phyloP scores from a whole-genome alignment of 2,113 vertebrate species.

The Mirounga angustirostris region DNA sequence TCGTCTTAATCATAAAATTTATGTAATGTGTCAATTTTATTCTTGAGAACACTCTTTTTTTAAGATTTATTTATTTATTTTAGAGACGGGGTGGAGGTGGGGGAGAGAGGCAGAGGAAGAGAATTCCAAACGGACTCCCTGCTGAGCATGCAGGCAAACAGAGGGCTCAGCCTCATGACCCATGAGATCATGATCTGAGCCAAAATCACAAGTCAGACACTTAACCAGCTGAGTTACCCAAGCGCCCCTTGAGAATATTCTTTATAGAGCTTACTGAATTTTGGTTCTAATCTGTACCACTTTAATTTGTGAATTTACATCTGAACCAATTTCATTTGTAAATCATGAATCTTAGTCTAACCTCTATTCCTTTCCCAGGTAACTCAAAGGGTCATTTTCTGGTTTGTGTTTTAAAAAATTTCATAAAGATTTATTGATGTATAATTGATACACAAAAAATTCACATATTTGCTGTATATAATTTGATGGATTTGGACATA shows the following conservation, averaged over 20 bases:
- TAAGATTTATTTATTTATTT: neutral
- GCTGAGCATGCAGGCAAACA: neutral
- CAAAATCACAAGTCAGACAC: neutral
- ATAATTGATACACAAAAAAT: neutral
- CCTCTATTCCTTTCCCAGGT: neutral
- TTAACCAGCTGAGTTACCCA: neutral
- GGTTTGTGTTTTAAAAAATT: neutral
- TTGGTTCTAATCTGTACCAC: neutral
- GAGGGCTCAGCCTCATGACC: neutral
- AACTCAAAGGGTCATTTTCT: neutral
- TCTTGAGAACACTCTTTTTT: conserved; percentile 36
- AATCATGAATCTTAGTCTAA: conserved; percentile 31
- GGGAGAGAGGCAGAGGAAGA: neutral
- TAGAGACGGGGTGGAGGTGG: neutral
- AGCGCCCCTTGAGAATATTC: neutral
- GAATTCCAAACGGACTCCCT: neutral
- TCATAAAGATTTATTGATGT: neutral
- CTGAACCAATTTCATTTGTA: conserved; percentile 22
- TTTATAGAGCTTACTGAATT: neutral
- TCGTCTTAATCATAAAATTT: conserved; percentile 13
- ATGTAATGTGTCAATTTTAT: neutral
- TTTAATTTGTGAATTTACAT: neutral
- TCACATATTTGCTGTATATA: neutral
- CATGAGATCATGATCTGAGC: neutral
- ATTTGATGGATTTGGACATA: neutral